Conservation (phyloP, 1,140 invertebrate species). For the Chymomyza costata region DNA sequence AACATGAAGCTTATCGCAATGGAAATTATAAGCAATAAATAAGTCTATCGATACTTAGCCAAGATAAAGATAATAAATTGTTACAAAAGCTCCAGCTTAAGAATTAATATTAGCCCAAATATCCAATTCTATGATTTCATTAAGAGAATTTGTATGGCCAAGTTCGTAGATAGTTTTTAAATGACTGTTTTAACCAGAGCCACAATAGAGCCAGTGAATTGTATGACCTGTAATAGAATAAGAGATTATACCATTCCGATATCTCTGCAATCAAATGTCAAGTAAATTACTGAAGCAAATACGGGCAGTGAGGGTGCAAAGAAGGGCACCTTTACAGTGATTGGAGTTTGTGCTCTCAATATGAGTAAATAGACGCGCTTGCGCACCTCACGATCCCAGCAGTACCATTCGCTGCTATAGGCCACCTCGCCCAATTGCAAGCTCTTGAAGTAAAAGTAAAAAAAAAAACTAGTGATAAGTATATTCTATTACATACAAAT, state of each 20-base stretch:
- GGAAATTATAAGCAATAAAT: no score
- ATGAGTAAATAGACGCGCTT: constrained; percentile 43
- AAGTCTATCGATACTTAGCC: no score
- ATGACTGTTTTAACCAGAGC: constrained; percentile 46
- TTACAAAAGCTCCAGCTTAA: no score
- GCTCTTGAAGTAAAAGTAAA: constrained; percentile 17
- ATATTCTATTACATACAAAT: not conserved
- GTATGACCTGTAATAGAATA: constrained; percentile 30
- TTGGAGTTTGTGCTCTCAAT: constrained; percentile 42
- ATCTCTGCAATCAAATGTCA: no score
- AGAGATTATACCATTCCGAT: no score
- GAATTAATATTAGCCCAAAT: no score
- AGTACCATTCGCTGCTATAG: constrained; percentile 45
- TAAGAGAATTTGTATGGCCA: no score
- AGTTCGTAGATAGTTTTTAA: no score
- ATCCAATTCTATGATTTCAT: no score
- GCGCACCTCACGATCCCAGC: constrained; percentile 39
- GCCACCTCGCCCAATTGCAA: constrained; percentile 40
- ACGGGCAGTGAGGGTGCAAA: constrained; percentile 43
- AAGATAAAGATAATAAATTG: no score
- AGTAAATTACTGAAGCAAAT: constrained; percentile 33
- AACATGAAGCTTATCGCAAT: no score
- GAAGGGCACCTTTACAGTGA: constrained; percentile 43
- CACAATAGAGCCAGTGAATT: constrained; percentile 62
- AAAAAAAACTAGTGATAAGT: not conserved